Evolutionary conservation across 2,113 vertebrate genomes (phyloP).

Genomic region (Pedionomus torquatus): DNA sequence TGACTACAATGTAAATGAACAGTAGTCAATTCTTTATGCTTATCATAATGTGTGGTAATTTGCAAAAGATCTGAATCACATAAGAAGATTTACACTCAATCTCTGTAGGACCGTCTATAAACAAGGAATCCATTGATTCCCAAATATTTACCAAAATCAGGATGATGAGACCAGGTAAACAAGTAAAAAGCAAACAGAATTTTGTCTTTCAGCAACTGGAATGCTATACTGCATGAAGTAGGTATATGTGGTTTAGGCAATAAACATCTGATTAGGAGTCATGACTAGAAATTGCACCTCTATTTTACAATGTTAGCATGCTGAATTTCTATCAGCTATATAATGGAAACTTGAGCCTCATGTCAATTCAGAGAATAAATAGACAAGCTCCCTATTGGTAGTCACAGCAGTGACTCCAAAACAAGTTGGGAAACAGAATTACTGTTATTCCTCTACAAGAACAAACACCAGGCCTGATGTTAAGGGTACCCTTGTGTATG

Average conservation of each 20-base stretch:
- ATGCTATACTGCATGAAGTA: neutral
- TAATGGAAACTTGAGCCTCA: neutral
- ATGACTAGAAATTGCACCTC: neutral
- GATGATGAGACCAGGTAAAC: neutral
- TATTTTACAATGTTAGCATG: neutral
- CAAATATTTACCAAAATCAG: neutral
- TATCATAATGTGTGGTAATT: neutral
- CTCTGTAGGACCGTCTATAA: neutral
- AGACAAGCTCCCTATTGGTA: neutral
- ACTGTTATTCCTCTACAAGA: neutral
- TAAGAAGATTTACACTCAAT: neutral
- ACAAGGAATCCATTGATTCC: neutral
- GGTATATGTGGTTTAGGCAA: neutral
- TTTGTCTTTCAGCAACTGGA: neutral
- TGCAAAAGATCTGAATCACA: neutral
- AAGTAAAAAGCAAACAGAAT: neutral
- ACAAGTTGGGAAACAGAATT: neutral
- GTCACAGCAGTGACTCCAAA: neutral
- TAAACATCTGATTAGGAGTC: neutral
- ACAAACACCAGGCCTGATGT: neutral
- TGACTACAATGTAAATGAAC: neutral
- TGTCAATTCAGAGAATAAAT: constrained; percentile 15
- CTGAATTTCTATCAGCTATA: neutral
- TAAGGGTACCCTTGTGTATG: neutral
- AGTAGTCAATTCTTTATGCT: neutral